Conservation (phyloP, 2,888 invertebrate species). For the Pantelozetes paolii region DNA sequence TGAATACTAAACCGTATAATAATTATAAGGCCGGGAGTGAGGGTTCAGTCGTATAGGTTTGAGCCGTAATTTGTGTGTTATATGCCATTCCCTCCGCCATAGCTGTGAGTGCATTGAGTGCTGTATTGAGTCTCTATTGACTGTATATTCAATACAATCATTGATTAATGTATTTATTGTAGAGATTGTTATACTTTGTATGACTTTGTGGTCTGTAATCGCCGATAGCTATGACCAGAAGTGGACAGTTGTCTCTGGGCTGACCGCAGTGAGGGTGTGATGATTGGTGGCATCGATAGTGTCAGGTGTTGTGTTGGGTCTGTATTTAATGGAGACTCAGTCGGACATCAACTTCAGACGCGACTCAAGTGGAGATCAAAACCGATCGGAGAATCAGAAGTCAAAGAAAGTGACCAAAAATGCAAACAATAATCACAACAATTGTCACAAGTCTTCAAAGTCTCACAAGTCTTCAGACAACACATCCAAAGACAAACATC, state of each 20-base stretch:
- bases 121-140: not conserved
- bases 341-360: not conserved
- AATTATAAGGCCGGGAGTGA: too few species aligned
- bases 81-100: not conserved
- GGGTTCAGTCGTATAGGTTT: too few species aligned
- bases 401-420: not conserved
- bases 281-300: not conserved
- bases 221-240: not conserved
- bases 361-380: not conserved
- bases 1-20: too few species aligned
- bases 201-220: not conserved
- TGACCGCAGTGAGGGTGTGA: not conserved
- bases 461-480: not conserved
- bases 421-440: not conserved
- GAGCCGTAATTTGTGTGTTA: too few species aligned
- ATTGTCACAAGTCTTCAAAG: not conserved
- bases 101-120: conserved; percentile 6
- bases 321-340: conserved; percentile 1
- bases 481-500: conserved; percentile 17
- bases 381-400: not conserved
- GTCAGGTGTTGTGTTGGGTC: conserved; percentile 6
- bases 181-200: not conserved
- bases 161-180: too few species aligned
- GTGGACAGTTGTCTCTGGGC: not conserved
- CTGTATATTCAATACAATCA: not conserved